Evolutionary conservation across 2,113 vertebrate species (phyloP).

Genomic region (Nycticebus coucang): DNA sequence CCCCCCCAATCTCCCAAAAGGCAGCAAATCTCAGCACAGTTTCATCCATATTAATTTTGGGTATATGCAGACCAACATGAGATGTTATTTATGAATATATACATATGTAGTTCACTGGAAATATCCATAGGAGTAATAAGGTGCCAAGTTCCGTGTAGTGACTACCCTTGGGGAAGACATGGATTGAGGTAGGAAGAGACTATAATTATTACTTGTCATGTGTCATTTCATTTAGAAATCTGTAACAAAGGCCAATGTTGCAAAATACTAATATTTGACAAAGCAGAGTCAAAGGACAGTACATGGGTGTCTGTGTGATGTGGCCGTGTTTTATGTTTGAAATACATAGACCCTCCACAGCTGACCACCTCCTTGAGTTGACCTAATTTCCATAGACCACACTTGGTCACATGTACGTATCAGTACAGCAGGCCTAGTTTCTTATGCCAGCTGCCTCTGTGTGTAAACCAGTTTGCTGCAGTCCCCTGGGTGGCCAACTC

Average conservation of each 20-base stretch:
- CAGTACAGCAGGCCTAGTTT: no score
- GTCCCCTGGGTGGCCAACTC: no score
- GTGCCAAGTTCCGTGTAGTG: neutral
- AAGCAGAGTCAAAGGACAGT: neutral
- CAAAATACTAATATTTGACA: neutral
- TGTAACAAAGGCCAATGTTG: neutral
- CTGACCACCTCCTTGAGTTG: no score
- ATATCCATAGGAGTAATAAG: neutral
- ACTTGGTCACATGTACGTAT: no score
- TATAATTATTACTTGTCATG: neutral
- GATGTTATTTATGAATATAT: neutral
- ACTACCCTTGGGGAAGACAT: neutral
- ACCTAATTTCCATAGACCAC: no score
- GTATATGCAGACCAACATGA: rapidly evolving
- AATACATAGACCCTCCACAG: no score
- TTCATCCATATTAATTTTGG: neutral
- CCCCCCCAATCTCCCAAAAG: no score
- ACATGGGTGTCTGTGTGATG: neutral
- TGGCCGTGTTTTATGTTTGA: neutral
- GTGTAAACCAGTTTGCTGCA: no score
- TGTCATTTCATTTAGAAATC: neutral
- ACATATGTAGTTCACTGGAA: neutral
- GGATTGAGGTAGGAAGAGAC: neutral
- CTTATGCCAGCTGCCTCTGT: no score
- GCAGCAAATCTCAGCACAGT: neutral